These are phyloP conservation scores for Fukomys damarensis DNA, from an alignment of 2,113 vertebrate species.

Conservation along the genomic window DNA sequence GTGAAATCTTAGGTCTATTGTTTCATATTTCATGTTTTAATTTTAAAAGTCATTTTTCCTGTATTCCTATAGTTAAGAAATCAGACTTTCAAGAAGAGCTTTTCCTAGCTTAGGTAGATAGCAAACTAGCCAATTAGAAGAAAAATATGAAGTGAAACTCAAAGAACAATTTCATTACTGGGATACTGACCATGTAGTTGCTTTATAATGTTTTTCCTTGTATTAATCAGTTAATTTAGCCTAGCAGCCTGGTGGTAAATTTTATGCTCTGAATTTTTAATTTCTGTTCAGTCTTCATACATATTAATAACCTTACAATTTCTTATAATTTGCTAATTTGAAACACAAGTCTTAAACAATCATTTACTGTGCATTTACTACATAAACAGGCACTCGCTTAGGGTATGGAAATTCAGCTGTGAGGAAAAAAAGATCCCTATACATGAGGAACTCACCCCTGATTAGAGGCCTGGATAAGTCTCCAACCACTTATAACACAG, in stretches of 20 bases:
- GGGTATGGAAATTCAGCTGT: not conserved
- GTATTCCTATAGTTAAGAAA: not conserved
- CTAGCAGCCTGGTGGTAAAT: not conserved
- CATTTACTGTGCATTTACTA: not conserved
- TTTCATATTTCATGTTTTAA: not conserved
- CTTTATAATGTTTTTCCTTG: not conserved
- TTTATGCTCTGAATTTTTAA: not conserved
- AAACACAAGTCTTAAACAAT: not conserved
- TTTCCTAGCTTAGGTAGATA: not conserved
- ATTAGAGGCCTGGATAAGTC: not conserved
- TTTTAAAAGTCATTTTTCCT: not conserved
- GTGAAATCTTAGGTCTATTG: not conserved
- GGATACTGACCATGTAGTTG: not conserved
- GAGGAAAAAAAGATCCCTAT: not conserved
- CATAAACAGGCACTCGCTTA: not conserved
- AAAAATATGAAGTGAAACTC: not conserved
- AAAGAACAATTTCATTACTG: not conserved
- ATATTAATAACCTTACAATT: not conserved
- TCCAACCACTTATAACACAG: not conserved
- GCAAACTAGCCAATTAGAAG: not conserved
- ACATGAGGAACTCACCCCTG: not conserved
- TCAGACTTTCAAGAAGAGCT: not conserved
- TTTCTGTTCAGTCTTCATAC: not conserved
- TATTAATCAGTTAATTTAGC: not conserved
- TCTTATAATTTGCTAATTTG: not conserved